Percentiles rank a stretch among this genome's conserved stretches.
Evolutionary conservation across 1,140 invertebrate genomes (phyloP).

Genomic region (Teleogryllus occipitalis): DNA sequence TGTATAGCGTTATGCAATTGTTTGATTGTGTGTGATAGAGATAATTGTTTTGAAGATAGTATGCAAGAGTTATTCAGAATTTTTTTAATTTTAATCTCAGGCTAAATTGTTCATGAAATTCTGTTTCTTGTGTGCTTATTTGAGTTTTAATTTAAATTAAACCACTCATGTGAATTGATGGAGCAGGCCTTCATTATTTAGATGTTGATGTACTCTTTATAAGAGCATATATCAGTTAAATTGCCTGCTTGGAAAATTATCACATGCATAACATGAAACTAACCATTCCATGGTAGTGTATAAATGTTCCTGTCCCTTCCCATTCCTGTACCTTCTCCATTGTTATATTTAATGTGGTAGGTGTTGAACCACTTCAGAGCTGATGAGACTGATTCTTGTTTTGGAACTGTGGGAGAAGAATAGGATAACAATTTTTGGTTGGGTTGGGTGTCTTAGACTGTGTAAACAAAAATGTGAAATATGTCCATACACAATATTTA

Average conservation of each 20-base stretch:
- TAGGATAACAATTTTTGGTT: background rate
- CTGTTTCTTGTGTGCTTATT: background rate
- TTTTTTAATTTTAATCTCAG: too few species aligned
- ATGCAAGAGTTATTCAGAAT: background rate
- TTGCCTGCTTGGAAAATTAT: constrained; percentile 17
- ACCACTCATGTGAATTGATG: constrained; percentile 9
- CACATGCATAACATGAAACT: constrained; percentile 9
- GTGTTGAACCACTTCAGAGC: background rate
- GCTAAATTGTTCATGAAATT: background rate
- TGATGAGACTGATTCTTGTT: constrained; percentile 15
- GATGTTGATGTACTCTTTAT: constrained; percentile 19
- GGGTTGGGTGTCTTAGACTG: background rate
- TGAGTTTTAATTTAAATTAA: background rate
- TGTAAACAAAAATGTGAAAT: background rate
- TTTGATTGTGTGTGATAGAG: background rate
- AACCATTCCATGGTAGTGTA: constrained; percentile 20
- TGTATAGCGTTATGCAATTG: background rate
- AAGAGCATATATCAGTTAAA: constrained; percentile 14
- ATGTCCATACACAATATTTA: background rate
- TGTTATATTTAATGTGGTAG: constrained; percentile 7
- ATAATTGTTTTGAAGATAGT: background rate
- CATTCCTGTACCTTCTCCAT: background rate
- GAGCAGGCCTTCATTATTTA: constrained; percentile 16
- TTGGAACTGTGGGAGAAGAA: constrained; percentile 1
- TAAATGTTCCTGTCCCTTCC: background rate